Percentiles rank a stretch among this genome's conserved stretches.
Evolutionary conservation across 2,113 vertebrate species (phyloP).

Genomic region (Perccottus glenii): DNA sequence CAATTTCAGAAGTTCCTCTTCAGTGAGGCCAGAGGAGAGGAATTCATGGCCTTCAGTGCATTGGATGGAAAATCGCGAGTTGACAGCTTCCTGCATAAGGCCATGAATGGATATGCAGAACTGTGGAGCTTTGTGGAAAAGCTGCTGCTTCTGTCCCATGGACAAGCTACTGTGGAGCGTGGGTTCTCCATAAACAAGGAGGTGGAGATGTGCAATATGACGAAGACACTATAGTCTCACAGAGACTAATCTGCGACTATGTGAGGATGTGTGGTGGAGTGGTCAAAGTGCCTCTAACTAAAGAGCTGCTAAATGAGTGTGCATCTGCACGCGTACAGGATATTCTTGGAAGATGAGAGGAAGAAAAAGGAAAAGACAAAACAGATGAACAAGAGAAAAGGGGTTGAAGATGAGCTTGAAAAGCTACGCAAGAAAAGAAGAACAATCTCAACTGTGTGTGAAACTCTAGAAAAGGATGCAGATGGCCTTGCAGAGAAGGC

Average conservation of each 20-base stretch:
- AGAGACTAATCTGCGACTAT: conserved; percentile 1
- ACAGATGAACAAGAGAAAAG: not conserved
- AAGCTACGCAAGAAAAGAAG: not conserved
- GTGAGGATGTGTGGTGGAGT: conserved; percentile 8
- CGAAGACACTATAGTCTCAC: not conserved
- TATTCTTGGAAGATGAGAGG: not conserved
- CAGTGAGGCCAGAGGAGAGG: too few species aligned
- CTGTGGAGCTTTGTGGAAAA: too few species aligned
- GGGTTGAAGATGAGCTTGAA: not conserved
- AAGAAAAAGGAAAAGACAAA: not conserved
- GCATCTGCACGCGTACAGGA: not conserved
- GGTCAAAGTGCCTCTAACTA: conserved; percentile 21
- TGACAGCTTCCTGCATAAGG: too few species aligned
- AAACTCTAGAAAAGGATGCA: not conserved
- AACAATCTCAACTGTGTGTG: not conserved
- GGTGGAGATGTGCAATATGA: not conserved
- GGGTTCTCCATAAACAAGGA: not conserved
- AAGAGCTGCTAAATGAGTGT: not conserved
- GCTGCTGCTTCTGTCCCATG: not conserved
- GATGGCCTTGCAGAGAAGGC: not conserved
- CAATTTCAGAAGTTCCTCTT: too few species aligned
- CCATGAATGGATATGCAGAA: too few species aligned
- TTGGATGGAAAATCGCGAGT: too few species aligned
- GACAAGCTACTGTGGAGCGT: not conserved
- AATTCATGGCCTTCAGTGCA: too few species aligned